Base-by-base conservation (phyloP, 1,140 invertebrate species). In the Lordiphosa mommai region DNA sequence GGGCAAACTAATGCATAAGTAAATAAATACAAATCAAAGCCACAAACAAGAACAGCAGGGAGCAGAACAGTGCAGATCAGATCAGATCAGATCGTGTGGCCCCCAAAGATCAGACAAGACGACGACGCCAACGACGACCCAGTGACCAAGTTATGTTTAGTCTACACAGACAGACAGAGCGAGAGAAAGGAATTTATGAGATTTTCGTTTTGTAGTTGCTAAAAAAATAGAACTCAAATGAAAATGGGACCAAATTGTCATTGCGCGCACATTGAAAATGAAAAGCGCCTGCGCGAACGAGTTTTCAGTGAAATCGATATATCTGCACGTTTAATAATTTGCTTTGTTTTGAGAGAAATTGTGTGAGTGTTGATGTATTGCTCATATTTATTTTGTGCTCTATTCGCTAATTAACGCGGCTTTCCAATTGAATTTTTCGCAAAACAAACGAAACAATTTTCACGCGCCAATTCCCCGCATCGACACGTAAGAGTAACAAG, bases 401-500 rank as follows among this genome's bases (percentile, higher is more conserved):
- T 51, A 48, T 51, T 60, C 60, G 67, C 72, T 80, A 80, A 80
- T 80, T 80, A 80, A 59, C 71, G 74, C 73, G 74, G 72, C 74
- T 80, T 80, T 80, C 74, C 76, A 80, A 82, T 74, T 82, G 64
- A 61, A 64, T 55, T 49, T 51, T 48, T 51, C 51, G 44, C 49
- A 70, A 79, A 80, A 82, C 74, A 80, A 80, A 80, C 71, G 65
- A 80, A 82, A 80, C 72, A 50, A 67, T 73, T 80, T 80, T 80
- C 77, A 80, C 74, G 74, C 74, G 76, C 74, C 74, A 80, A 80
- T 80, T 80, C 74, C 74, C 74, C 40, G 71, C 74, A 80, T 79
- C 73, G 53, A 14, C 12, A 38, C 58, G 70, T 73, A 80, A 73
- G 55, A n/a, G n/a, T 65, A 48, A 64, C 65, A 43, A 49, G 58